A percentile compares a stretch with the other conserved stretches of the same genome.
phyloP scores from a whole-genome alignment of 2,888 invertebrate genomes.

The Chydorus sphaericus region DNA sequence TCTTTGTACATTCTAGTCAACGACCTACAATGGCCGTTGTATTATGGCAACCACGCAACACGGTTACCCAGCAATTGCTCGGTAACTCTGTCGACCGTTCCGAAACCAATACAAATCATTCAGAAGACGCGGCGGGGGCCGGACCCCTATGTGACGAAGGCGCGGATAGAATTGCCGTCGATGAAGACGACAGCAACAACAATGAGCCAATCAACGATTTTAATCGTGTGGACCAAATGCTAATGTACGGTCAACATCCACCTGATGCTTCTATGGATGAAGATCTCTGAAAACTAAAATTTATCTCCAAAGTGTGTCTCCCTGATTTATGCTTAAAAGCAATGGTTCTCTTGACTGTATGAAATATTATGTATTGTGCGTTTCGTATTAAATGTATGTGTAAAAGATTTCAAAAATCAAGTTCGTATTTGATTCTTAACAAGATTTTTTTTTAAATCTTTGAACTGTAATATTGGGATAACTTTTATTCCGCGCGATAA shows the following conservation, averaged over 20 bases:
- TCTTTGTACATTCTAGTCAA: not conserved
- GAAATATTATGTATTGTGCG: too few relatives aligned
- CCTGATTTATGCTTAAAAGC: too few relatives aligned
- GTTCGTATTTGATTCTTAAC: too few relatives aligned
- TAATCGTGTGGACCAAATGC: not conserved
- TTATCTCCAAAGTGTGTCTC: too few relatives aligned
- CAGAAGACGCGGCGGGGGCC: not conserved
- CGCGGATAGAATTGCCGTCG: not conserved
- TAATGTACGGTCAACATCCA: not conserved
- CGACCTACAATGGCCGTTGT: constrained; percentile 12
- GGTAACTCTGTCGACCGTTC: not conserved
- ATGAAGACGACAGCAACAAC: not conserved
- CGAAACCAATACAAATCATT: not conserved
- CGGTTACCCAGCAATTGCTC: not conserved
- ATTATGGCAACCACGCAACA: constrained; percentile 13
- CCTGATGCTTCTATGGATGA: not conserved
- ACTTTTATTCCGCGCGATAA: too few relatives aligned
- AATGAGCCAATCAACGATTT: not conserved
- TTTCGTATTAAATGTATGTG: too few relatives aligned
- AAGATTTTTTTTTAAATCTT: too few relatives aligned
- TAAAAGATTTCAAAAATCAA: too few relatives aligned
- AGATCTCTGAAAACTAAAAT: not conserved
- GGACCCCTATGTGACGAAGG: not conserved
- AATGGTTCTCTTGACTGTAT: too few relatives aligned
- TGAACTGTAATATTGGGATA: too few relatives aligned